Conservation (phyloP, 2,888 invertebrate species). For the Meloe dianella region DNA sequence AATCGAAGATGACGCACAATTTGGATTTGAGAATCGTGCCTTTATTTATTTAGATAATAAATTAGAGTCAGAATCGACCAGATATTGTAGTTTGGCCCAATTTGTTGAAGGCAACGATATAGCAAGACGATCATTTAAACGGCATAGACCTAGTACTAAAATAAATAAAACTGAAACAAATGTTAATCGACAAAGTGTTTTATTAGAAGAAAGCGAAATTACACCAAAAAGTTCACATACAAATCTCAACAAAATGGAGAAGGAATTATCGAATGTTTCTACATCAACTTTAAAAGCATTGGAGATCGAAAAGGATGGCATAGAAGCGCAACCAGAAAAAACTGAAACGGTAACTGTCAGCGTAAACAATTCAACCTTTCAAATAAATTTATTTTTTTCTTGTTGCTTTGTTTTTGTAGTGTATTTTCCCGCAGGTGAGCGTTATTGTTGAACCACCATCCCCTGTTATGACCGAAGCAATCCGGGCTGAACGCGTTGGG, state of each 20-base stretch:
- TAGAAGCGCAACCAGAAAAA: slow-evolving; percentile 24
- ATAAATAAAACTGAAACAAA: slow-evolving; percentile 58
- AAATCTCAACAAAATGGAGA: slow-evolving; percentile 53
- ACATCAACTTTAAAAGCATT: slow-evolving; percentile 46
- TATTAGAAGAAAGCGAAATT: slow-evolving; percentile 55
- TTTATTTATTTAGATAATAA: slow-evolving; percentile 62
- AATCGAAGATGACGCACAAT: slow-evolving; percentile 65
- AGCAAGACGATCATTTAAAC: slow-evolving; percentile 76
- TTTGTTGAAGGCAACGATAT: slow-evolving; percentile 86
- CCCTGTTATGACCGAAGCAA: slow-evolving; percentile 68
- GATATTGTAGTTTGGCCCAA: slow-evolving; percentile 80
- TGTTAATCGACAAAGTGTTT: slow-evolving; percentile 52
- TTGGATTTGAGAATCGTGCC: slow-evolving; percentile 76
- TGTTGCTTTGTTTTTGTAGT: slow-evolving; percentile 37
- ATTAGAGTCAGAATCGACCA: slow-evolving; percentile 64
- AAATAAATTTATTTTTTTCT: no score
- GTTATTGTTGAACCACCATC: slow-evolving; percentile 79
- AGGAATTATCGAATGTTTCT: slow-evolving; percentile 52
- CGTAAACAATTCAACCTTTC: not conserved
- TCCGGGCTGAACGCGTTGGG: slow-evolving; percentile 50
- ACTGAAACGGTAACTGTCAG: slow-evolving; percentile 38
- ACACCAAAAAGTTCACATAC: slow-evolving; percentile 44
- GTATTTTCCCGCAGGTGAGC: slow-evolving; percentile 69
- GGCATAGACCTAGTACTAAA: slow-evolving; percentile 50
- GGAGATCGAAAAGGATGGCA: slow-evolving; percentile 37